A percentile compares a stretch with the other conserved stretches of the same genome.
These are phyloP conservation scores for Deroptyus accipitrinus DNA, from an alignment of 2,113 vertebrate species.

Conservation along the genomic window DNA sequence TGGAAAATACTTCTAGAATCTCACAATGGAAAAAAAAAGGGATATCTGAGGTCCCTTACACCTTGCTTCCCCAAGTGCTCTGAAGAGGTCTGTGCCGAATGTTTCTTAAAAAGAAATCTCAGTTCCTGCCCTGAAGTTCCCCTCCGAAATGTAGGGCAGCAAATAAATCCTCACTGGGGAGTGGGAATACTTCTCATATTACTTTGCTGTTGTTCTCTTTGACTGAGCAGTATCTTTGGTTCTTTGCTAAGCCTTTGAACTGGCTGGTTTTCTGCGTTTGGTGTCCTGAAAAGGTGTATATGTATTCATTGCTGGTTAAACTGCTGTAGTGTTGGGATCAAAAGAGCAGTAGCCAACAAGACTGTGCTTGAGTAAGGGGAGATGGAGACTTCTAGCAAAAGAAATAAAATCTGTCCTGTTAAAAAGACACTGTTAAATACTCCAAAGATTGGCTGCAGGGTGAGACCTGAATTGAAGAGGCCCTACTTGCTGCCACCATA, in stretches of 20 bases:
- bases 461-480: background rate
- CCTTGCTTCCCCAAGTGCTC: background rate
- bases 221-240: background rate
- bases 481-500: background rate
- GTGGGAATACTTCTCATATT: background rate
- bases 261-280: background rate
- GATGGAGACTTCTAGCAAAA: background rate
- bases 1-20: background rate
- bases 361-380: background rate
- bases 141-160: background rate
- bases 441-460: background rate
- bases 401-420: background rate
- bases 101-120: background rate
- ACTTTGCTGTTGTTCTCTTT: background rate
- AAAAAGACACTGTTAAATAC: background rate
- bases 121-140: background rate
- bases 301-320: background rate
- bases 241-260: background rate
- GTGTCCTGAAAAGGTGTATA: background rate
- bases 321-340: background rate
- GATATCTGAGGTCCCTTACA: background rate
- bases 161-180: accelerated
- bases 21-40: background rate
- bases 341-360: background rate
- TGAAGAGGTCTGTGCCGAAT: background rate